Evolutionary conservation across 2,797 vertebrate genomes (phyloP), one percentile per base, ranked within the genome.

Genomic region (Sciurus carolinensis): DNA sequence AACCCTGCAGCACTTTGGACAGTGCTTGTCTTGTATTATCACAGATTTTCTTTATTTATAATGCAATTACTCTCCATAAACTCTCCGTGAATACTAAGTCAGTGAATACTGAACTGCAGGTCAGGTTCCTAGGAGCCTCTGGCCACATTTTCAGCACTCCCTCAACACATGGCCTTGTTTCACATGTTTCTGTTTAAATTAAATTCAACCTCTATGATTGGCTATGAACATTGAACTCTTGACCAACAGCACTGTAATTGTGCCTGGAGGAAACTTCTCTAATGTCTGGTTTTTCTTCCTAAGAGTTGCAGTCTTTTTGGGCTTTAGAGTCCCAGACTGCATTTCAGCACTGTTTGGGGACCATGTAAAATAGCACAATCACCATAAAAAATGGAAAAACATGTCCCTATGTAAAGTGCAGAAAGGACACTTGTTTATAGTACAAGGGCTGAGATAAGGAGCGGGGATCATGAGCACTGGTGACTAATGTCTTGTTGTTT

Each of bases 401-500:
- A 1, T 22, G 81, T 54, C 67, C 15, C 30, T 18, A 1, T 3
- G 10, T 1, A 69, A 79, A 33, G 66, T 0, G 0, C 13, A 44
- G 3, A 22, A 75, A 47, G 15, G 72, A 24, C 15, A 17, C 33
- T 24, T 18, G 26, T 67, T 50, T 11, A 20, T 0, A 33, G 75
- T 3, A 7, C 76, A 50, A 66, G 44, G 26, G 57, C 30, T 71
- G 82, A 33, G 24, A 64, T 36, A 30, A 22, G 75, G 81, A 8
- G 54, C 17, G n/a, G 54, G 64, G 50, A 66, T 24, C 4, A 4
- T 3, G 28, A 79, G 33, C 0, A 0, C 1, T 6, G 39, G 57
- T 7, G 26, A 11, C 52, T 44, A 2, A 4, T 24, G 50, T 59
- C 4, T 6, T 28, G 12, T 6, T 28, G 12, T 3, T 17, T 54